These are phyloP conservation scores for Epinotia bilunana DNA, from an alignment of 2,888 invertebrate species.

Conservation along the genomic window DNA sequence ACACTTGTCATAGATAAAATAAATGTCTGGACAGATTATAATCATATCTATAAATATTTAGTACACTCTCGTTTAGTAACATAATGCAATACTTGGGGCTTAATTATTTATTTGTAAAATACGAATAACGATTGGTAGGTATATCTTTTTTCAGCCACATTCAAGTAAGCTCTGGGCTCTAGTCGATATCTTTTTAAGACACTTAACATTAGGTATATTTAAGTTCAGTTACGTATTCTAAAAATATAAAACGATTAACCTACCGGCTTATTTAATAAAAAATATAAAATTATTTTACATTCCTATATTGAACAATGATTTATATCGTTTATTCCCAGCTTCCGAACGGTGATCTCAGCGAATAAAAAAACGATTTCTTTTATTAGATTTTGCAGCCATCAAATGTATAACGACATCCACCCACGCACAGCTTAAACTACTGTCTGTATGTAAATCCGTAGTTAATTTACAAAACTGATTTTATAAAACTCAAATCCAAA, in stretches of 20 bases:
- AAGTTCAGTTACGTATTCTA: neutral
- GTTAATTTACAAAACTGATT: slow-evolving; percentile 43
- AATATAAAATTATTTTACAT: slow-evolving; percentile 10
- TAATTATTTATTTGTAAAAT: too few relatives aligned
- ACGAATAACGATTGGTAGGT: too few relatives aligned
- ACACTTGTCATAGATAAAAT: too few relatives aligned
- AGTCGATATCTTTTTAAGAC: too few relatives aligned
- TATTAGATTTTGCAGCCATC: slow-evolving; percentile 40
- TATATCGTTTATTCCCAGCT: slow-evolving; percentile 32
- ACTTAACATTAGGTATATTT: neutral
- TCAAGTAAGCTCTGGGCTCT: too few relatives aligned
- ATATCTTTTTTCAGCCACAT: too few relatives aligned
- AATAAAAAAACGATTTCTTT: slow-evolving; percentile 33
- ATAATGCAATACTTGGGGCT: too few relatives aligned
- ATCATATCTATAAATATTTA: too few relatives aligned
- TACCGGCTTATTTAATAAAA: too few relatives aligned
- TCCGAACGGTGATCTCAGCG: slow-evolving; percentile 22
- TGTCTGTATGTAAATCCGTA: slow-evolving; percentile 38
- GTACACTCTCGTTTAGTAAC: too few relatives aligned
- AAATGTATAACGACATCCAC: slow-evolving; percentile 39
- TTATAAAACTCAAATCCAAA: slow-evolving; percentile 47
- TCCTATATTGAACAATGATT: slow-evolving; percentile 14
- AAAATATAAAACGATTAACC: neutral
- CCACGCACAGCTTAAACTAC: slow-evolving; percentile 31
- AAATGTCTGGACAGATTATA: too few relatives aligned